These are phyloP conservation scores for Sminthurides bifidus DNA, from an alignment of 1,140 invertebrate genomes.

Conservation along the genomic window DNA sequence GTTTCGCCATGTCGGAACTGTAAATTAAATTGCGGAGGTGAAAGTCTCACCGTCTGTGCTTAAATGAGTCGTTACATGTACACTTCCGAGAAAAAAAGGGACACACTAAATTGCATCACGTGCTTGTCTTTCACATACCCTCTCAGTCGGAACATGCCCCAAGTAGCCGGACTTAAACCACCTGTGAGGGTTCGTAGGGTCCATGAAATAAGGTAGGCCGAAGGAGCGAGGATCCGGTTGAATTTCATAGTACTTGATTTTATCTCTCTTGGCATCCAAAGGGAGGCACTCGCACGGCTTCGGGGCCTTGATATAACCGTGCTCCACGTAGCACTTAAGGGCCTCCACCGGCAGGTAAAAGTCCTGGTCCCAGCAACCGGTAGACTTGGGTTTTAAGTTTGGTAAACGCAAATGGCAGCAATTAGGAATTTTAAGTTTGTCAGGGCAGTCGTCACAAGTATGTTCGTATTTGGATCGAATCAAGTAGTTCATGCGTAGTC, in stretches of 20 bases:
- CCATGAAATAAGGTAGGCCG: conserved; percentile 21
- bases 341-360: conserved; percentile 15
- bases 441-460: too few species aligned
- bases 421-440: too few species aligned
- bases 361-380: conserved; percentile 25
- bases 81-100: neutral
- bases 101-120: neutral
- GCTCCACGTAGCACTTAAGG: neutral
- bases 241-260: conserved; percentile 21
- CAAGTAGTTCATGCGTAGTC: too few species aligned
- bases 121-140: conserved; percentile 2
- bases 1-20: conserved; percentile 22
- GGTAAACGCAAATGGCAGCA: conserved; percentile 27
- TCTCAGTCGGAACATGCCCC: conserved; percentile 24
- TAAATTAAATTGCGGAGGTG: neutral
- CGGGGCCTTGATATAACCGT: conserved; percentile 14
- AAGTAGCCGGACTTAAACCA: conserved; percentile 26
- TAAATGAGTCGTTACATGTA: neutral
- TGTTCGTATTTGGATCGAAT: too few species aligned
- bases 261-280: conserved; percentile 16
- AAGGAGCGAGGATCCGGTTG: conserved; percentile 17
- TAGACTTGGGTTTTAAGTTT: conserved; percentile 21
- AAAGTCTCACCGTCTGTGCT: neutral
- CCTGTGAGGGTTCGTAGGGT: conserved; percentile 23
- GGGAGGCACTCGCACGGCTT: conserved; percentile 26